Conservation (phyloP, 2,797 vertebrate species). For the Gouania willdenowi region DNA sequence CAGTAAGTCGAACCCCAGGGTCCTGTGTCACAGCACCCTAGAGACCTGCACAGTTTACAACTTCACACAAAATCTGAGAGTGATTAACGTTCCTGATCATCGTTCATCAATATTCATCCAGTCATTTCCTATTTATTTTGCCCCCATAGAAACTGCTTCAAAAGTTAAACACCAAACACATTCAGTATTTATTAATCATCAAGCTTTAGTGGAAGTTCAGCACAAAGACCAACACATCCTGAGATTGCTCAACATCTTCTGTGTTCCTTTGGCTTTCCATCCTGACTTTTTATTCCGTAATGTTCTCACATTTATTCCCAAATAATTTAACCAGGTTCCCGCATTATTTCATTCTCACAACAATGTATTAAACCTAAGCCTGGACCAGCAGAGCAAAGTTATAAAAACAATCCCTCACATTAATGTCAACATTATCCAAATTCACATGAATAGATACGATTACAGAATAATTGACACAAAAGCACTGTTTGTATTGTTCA, state of each 20-base stretch:
- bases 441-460: too few species aligned
- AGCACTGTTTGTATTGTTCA: too few species aligned
- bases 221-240: neutral
- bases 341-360: neutral
- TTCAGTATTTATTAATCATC: neutral
- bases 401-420: too few species aligned
- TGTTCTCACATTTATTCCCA: neutral
- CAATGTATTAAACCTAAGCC: too few species aligned
- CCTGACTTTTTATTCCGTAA: neutral
- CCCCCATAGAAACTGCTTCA: too few species aligned
- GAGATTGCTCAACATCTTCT: neutral
- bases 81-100: neutral
- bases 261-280: neutral
- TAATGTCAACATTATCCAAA: neutral
- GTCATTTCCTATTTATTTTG: neutral
- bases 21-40: constrained; percentile 56
- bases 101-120: neutral
- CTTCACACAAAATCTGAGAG: constrained; percentile 8
- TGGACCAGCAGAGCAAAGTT: too few species aligned
- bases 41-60: constrained; percentile 16
- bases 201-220: neutral
- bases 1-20: constrained; percentile 59
- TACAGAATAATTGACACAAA: too few species aligned
- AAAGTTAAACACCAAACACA: neutral
- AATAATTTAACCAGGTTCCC: neutral